Evolutionary conservation across 2,113 vertebrate species (phyloP).

Genomic region (Grammomys surdaster): DNA sequence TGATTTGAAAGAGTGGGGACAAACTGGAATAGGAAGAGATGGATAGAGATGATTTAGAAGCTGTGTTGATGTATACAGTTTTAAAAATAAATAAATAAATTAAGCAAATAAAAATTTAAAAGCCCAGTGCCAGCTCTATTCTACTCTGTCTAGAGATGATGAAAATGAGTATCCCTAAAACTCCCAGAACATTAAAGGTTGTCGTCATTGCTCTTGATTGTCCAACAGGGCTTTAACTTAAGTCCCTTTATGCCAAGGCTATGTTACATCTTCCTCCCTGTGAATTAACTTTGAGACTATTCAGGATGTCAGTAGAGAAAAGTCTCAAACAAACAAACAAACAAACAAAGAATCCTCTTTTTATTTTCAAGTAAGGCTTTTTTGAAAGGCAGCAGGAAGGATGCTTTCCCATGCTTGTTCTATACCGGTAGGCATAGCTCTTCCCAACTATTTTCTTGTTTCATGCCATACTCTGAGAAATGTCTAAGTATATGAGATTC

Average conservation of each 20-base stretch:
- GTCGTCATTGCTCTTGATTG: too few species aligned
- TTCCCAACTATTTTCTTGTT: not conserved
- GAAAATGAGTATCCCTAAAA: too few species aligned
- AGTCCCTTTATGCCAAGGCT: too few species aligned
- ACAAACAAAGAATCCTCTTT: too few species aligned
- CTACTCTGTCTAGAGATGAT: not conserved
- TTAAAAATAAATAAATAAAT: not conserved
- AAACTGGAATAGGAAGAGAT: too few species aligned
- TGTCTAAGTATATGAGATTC: not conserved
- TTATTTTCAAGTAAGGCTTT: not conserved
- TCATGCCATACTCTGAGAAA: not conserved
- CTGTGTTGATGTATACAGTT: too few species aligned
- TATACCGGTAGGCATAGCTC: too few species aligned
- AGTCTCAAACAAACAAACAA: not conserved
- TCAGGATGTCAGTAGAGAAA: not conserved
- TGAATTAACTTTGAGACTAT: not conserved
- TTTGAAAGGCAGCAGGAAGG: not conserved
- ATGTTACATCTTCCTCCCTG: not conserved
- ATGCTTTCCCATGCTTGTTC: not conserved
- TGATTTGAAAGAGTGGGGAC: not conserved
- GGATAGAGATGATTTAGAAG: not conserved
- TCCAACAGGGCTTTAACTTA: too few species aligned
- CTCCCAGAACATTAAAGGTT: not conserved
- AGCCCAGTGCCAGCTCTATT: not conserved
- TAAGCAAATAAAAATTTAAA: not conserved